Base-by-base conservation (phyloP, 2,888 invertebrate genomes). In the Phymatocera aterrima region DNA sequence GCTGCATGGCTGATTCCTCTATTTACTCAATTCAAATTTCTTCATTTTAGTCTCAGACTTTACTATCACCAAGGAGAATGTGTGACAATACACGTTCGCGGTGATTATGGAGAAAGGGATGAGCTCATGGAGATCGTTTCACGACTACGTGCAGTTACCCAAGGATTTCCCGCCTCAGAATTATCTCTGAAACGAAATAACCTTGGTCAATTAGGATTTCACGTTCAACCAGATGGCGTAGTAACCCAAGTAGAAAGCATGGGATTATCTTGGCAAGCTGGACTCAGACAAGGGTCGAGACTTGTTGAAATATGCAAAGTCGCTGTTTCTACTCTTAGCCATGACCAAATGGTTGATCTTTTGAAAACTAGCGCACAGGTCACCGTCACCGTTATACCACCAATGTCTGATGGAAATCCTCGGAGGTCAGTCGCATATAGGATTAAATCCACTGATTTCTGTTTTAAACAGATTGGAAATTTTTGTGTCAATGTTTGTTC, bases 61-160 rank as follows among this genome's bases (percentile, higher is more conserved):
- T 98, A 97, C 91, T 97, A 97, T 91, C 98, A 98, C 91, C 97
- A 97, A 90, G 98, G 98, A 2, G 98, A 98, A 91, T 97, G 97
- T 90, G 94, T 98, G 84, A 95, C 96, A 4, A 92, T 97, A 81
- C 95, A 95, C 85, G 95, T 96, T 88, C 92, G 94, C 78, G 94
- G 96, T 84, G 93, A 93, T 61, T 93, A 93, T 80, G 93, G 93
- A 3, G 96, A 96, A 84, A 91, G 93, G 3, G 94, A 94, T 83
- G 94, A 94, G 83, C 90, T 94, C 79, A 93, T 94, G 90, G 96
- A 96, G 89, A 94, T 98, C 79, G 94, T 96, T 87, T 95, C 95
- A 15, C 93, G 98, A 31, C 92, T 99, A 48, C 93, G 94, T 75
- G 94, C 95, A 72, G 97, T 98, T 1, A 97, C 97, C 28, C 92